A percentile compares a stretch with the other conserved stretches of the same genome.
phyloP scores from a whole-genome alignment of 2,113 vertebrate genomes.

The Antigone vipio region DNA sequence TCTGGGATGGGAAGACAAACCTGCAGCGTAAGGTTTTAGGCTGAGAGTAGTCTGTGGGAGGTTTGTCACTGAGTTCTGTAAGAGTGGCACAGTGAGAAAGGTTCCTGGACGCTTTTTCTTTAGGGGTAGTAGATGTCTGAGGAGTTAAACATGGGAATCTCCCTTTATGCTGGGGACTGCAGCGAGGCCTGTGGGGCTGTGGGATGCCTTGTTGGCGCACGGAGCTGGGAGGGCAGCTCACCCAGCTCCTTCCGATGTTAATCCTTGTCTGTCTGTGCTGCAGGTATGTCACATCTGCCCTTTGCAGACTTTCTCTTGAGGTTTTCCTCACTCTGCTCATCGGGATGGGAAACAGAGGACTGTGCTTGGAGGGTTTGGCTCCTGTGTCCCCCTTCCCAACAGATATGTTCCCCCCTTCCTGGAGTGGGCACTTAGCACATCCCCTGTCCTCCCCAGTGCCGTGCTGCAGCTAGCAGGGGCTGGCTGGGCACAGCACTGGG shows the following conservation, averaged over 20 bases:
- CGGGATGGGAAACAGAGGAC: neutral
- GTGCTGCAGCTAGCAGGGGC: neutral
- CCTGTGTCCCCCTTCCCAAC: neutral
- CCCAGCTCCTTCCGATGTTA: rapidly evolving
- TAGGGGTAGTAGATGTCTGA: neutral
- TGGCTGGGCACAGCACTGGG: neutral
- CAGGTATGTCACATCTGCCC: neutral
- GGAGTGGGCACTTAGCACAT: neutral
- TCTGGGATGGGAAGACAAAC: neutral
- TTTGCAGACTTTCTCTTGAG: neutral
- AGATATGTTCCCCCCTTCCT: neutral
- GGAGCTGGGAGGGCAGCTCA: neutral
- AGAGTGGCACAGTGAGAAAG: neutral
- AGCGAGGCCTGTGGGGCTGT: neutral
- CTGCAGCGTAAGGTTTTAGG: neutral
- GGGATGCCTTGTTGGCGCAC: neutral
- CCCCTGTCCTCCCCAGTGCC: neutral
- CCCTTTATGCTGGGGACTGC: neutral
- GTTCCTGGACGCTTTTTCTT: neutral
- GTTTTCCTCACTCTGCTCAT: neutral
- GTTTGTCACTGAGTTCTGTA: neutral
- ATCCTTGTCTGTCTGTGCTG: neutral
- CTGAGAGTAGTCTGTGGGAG: neutral
- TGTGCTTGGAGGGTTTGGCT: neutral
- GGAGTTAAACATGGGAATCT: neutral